A percentile compares a stretch with the other conserved stretches of the same genome.
Conservation (phyloP, 2,888 invertebrate species). For the Congeria kusceri region DNA sequence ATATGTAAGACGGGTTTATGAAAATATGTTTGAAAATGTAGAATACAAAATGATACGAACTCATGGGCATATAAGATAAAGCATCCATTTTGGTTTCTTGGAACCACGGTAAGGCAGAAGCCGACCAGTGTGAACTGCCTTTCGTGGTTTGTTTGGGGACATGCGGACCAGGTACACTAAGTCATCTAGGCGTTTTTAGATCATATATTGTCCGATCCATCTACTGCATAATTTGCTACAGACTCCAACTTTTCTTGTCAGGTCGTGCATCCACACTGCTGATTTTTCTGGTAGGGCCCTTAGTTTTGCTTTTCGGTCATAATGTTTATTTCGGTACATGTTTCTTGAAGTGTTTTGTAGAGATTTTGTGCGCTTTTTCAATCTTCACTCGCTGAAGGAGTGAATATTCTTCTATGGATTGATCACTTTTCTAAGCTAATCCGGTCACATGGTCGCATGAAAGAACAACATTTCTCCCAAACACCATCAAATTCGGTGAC, state of each 20-base stretch:
- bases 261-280: constrained; percentile 29
- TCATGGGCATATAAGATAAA: too few species aligned
- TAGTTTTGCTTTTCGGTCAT: constrained; percentile 22
- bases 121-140: constrained; percentile 38
- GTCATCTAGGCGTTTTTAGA: constrained; percentile 25
- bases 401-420: too few species aligned
- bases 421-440: neutral
- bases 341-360: neutral
- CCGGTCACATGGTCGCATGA: constrained; percentile 10
- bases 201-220: constrained; percentile 43
- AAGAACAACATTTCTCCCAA: constrained; percentile 9
- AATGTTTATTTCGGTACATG: constrained; percentile 22
- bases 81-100: neutral
- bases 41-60: too few species aligned
- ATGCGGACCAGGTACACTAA: constrained; percentile 27
- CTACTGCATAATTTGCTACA: constrained; percentile 39
- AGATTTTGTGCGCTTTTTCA: constrained; percentile 6
- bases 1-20: too few species aligned
- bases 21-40: too few species aligned
- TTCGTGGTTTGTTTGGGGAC: constrained; percentile 26
- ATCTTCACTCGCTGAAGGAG: neutral
- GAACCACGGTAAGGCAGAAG: constrained; percentile 18
- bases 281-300: neutral
- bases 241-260: constrained; percentile 21
- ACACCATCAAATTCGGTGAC: constrained; percentile 24